Conservation (phyloP, 2,888 invertebrate species). For the Diarsia dahlii region DNA sequence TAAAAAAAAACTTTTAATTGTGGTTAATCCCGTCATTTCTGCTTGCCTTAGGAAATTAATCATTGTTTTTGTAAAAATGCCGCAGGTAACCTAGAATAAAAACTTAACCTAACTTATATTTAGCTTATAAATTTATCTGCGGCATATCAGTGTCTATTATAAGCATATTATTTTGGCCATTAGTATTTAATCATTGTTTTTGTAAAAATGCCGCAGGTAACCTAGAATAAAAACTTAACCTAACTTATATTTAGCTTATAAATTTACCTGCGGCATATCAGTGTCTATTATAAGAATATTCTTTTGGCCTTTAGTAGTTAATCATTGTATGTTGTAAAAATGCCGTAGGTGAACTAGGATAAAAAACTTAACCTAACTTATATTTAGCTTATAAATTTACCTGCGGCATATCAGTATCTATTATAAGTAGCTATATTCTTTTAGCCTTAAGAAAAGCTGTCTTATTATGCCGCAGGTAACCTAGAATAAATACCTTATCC, state of each 20-base stretch:
- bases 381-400: neutral
- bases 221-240: neutral
- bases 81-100: slow-evolving; percentile 26
- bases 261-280: neutral
- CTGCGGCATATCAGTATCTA: slow-evolving; percentile 44
- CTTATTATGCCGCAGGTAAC: slow-evolving; percentile 44
- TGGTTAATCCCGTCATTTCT: slow-evolving; percentile 13
- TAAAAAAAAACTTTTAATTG: no score
- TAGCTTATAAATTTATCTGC: slow-evolving; percentile 31
- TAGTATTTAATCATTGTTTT: slow-evolving; percentile 11
- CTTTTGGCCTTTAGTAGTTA: slow-evolving; percentile 38
- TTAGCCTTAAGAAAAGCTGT: no score
- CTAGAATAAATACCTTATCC: neutral
- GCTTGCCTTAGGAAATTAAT: slow-evolving; percentile 35
- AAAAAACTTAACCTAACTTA: neutral
- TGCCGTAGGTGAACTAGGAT: slow-evolving; percentile 29
- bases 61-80: slow-evolving; percentile 28
- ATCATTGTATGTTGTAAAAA: slow-evolving; percentile 13
- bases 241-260: neutral
- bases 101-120: neutral
- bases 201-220: slow-evolving; percentile 39
- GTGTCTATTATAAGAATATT: slow-evolving; percentile 4
- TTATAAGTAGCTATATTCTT: no score
- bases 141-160: slow-evolving; percentile 28
- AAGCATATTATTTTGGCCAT: no score